Evolutionary conservation across 2,888 invertebrate genomes (phyloP), one percentile per base, ranked within the genome.

Genomic region (Cryptus viduatorius): DNA sequence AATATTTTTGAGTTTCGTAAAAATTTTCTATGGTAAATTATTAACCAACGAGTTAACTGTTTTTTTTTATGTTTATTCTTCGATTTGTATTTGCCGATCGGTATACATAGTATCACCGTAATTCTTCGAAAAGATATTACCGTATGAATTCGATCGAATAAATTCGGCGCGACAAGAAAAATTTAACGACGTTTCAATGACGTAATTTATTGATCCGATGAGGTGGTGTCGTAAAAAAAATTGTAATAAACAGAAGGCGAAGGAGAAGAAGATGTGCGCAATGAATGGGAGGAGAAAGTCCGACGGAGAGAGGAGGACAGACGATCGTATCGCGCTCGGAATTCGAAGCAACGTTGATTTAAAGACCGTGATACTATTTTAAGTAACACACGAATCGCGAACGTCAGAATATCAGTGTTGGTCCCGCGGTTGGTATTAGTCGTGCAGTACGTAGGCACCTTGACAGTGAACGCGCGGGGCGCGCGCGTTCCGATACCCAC

Each of bases 321-420:
- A 31, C 77, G 80, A 75, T 71, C 24, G 46, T 44, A 59, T 37
- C 50, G 73, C 73, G 73, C 78, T 24, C 78, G 73, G 78, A 81
- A 84, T 78, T 78, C 69, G 64, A 68, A 64, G 73, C 81, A 69
- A 78, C 53, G 77, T 78, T 78, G 81, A 81, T 84, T 81, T 69
- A 75, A 81, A 78, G 81, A 53, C 73, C 77, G 61, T 19, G 81
- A 69, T 64, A 84, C 84, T 84, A 84, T 84, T 84, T 84, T 73
- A 73, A 81, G 80, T 77, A 61, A 64, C 67, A 53, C 50, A 67
- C 68, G 61, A 72, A 68, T 73, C 72, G 31, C 31, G 73, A 68
- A 75, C 72, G 72, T 72, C 44, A 4, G 42, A 59, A 19, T 37
- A 44, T 14, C 24, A 24, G 44, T 59, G 44, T 46, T 64, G 64